Evolutionary conservation across 2,888 invertebrate genomes (phyloP).

Genomic region (Bedellia somnulentella): DNA sequence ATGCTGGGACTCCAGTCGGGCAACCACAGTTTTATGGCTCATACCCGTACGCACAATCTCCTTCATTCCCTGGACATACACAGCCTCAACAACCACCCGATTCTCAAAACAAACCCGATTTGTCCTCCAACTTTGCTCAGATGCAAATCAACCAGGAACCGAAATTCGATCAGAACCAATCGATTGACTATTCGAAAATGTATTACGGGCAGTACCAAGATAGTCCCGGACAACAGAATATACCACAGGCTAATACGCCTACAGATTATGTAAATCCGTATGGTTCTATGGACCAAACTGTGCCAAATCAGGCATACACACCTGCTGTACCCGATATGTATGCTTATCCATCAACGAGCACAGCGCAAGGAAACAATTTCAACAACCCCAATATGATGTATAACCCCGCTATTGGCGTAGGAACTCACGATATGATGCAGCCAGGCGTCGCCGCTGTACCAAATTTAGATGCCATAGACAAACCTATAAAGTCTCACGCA

Average conservation of each 20-base stretch:
- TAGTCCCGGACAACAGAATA: slow-evolving; percentile 17
- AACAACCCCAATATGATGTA: neutral
- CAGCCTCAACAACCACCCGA: slow-evolving; percentile 11
- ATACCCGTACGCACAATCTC: slow-evolving; percentile 17
- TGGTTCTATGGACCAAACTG: slow-evolving; percentile 23
- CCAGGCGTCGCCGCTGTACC: slow-evolving; percentile 13
- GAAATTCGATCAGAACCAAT: slow-evolving; percentile 24
- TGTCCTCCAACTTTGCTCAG: slow-evolving; percentile 32
- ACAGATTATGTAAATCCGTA: slow-evolving; percentile 33
- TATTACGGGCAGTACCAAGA: slow-evolving; percentile 40
- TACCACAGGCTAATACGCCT: slow-evolving; percentile 27
- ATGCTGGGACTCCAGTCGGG: slow-evolving; percentile 14
- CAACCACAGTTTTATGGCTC: slow-evolving; percentile 11
- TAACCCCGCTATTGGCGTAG: neutral
- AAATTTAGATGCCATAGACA: slow-evolving; percentile 32
- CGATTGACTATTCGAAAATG: slow-evolving; percentile 40
- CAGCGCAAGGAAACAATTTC: neutral
- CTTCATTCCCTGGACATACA: slow-evolving; percentile 13
- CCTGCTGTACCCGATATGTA: slow-evolving; percentile 20
- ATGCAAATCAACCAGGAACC: slow-evolving; percentile 23
- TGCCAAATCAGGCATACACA: slow-evolving; percentile 23
- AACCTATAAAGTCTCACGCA: slow-evolving; percentile 46
- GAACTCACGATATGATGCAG: no score
- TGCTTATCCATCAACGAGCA: neutral
- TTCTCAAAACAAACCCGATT: slow-evolving; percentile 19